Evolutionary conservation across 2,888 invertebrate species (phyloP), one percentile per base, ranked within the genome.

Genomic region (Smittia sp.): DNA sequence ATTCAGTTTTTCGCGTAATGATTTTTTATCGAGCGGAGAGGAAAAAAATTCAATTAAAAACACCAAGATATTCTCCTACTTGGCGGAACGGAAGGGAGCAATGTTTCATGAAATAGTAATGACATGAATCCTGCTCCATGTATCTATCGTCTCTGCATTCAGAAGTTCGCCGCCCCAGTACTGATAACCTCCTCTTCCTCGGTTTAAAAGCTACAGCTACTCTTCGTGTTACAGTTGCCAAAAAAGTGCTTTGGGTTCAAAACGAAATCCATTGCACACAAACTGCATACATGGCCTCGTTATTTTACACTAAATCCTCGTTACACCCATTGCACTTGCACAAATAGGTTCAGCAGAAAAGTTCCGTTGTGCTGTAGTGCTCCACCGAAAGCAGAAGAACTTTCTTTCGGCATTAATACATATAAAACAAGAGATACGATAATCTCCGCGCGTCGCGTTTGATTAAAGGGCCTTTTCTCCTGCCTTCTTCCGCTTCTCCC

Each of bases 221-320:
- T 46, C 46, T 46, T 3, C n/a, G 6, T 46, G 46, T 46, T 46
- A 46, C 46, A 7, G 46, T 15, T 46, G 46, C 46, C 46, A 46
- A 46, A 46, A n/a, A 46, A 32, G 32, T 32, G 32, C 32, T 32
- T 32, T 32, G 32, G 4, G 9, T 9, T 32, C 32, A 46, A 46
- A 15, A 46, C 15, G 15, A n/a, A 46, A 46, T 46, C 11, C 58
- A 58, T 58, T 18, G 58, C 20, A 58, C 54, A 54, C 3, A 54
- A 54, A 18, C 9, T 58, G 58, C 58, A 58, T 58, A 58, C 58
- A 58, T 58, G 58, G 20, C 58, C 58, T 58, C 58, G 58, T 58
- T 58, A 58, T 58, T 58, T 58, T 58, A 18, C 58, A 58, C 58
- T 58, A 58, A 58, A 58, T 58, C 24, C 58, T 58, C 20, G 58